These are phyloP conservation scores for Caenorhabditis wallacei DNA, from an alignment of 2,888 invertebrate species.

Conservation along the genomic window DNA sequence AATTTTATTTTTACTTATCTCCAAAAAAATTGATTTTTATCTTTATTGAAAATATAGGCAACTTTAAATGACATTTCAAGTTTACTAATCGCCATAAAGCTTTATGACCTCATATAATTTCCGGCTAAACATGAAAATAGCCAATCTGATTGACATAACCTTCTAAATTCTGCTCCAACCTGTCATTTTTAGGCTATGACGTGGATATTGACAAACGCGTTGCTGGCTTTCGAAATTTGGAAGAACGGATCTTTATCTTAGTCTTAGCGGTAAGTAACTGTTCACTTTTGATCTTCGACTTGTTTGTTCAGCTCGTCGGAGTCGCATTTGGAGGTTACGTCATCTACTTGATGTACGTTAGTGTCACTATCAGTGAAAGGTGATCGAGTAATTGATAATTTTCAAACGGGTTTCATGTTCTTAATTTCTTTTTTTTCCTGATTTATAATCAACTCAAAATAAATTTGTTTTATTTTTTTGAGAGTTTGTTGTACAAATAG, in stretches of 20 bases:
- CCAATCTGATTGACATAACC: too few species aligned
- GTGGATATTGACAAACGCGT: conserved; percentile 21
- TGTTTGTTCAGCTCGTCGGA: conserved; percentile 47
- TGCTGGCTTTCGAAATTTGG: conserved; percentile 25
- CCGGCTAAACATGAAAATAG: too few species aligned
- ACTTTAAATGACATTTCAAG: too few species aligned
- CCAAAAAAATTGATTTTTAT: too few species aligned
- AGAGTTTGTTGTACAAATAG: conserved; percentile 39
- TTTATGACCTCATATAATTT: too few species aligned
- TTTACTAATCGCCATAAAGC: too few species aligned
- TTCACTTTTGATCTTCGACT: neutral
- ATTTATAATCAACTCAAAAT: too few species aligned
- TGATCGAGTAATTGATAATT: conserved; percentile 6
- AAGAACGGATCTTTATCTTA: conserved; percentile 41
- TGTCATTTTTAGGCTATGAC: conserved; percentile 34
- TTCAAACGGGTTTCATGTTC: conserved; percentile 4
- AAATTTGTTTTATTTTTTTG: conserved; percentile 34
- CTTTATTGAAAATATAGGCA: too few species aligned
- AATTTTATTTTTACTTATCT: too few species aligned
- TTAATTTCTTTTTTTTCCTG: too few species aligned
- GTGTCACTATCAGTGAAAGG: conserved; percentile 61
- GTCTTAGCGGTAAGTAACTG: conserved; percentile 25
- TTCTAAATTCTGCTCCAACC: too few species aligned
- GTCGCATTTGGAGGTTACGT: conserved; percentile 59
- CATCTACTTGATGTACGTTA: conserved; percentile 63